Conservation (phyloP, 2,113 vertebrate genomes). For the Capreolus pygargus region DNA sequence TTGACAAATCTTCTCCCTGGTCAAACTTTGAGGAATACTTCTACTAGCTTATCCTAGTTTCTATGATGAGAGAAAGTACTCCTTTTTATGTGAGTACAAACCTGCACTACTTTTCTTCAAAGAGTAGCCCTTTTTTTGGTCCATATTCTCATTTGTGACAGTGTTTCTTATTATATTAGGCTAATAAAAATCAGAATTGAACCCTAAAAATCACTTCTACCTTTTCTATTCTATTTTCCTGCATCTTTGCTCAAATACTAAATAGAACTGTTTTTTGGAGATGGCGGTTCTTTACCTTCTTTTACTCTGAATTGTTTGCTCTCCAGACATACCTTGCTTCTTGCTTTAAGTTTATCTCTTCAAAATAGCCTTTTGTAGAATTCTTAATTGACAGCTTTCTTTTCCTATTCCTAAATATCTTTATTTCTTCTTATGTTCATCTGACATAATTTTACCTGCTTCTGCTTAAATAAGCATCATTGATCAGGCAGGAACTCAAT, state of each 20-base stretch:
- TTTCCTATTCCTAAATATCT: background rate
- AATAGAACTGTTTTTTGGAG: background rate
- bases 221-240: background rate
- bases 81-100: background rate
- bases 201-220: background rate
- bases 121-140: background rate
- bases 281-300: background rate
- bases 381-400: background rate
- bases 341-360: slow-evolving; percentile 22
- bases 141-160: background rate
- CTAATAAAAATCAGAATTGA: slow-evolving; percentile 14
- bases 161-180: background rate
- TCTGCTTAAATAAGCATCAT: background rate
- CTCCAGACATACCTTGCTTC: background rate
- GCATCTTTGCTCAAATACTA: background rate
- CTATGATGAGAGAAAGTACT: background rate
- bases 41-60: background rate
- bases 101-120: background rate
- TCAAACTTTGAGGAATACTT: background rate
- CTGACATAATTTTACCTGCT: slow-evolving; percentile 1
- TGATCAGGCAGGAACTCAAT: background rate
- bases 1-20: background rate
- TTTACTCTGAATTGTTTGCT: slow-evolving; percentile 28
- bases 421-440: background rate
- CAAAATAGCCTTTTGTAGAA: background rate